Evolutionary conservation across 2,797 vertebrate genomes (phyloP).

Genomic region (Acanthiza pusilla): DNA sequence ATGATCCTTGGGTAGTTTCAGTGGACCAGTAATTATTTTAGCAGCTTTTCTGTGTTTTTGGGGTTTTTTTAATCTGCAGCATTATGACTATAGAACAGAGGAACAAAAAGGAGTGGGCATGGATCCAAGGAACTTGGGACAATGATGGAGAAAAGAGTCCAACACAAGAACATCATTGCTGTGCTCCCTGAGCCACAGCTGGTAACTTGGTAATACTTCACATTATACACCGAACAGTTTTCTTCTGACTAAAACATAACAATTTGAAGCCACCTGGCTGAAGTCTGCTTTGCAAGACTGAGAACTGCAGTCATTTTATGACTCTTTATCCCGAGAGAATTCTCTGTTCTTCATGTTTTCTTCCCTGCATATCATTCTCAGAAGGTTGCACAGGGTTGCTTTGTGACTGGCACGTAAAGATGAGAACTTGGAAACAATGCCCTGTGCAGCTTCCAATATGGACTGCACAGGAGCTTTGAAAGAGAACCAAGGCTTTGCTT

Average conservation of each 20-base stretch:
- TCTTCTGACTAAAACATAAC: not conserved
- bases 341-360: not conserved
- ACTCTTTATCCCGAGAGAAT: constrained; percentile 4
- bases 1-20: constrained; percentile 8
- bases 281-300: not conserved
- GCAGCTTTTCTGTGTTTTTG: not conserved
- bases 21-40: constrained; percentile 53
- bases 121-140: not conserved
- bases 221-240: not conserved
- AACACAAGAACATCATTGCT: not conserved
- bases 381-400: not conserved
- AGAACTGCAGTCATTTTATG: constrained; percentile 25
- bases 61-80: not conserved
- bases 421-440: not conserved
- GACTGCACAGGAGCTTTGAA: constrained; percentile 3
- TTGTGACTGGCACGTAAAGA: not conserved
- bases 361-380: not conserved
- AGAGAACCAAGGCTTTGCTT: not conserved
- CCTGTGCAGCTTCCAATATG: not conserved
- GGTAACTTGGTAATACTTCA: constrained; percentile 1
- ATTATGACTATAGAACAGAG: not conserved
- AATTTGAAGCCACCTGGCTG: constrained; percentile 21
- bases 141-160: not conserved
- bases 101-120: not conserved
- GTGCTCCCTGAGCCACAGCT: constrained; percentile 29